Conservation (phyloP, 2,888 invertebrate species). For the Noctua janthina region DNA sequence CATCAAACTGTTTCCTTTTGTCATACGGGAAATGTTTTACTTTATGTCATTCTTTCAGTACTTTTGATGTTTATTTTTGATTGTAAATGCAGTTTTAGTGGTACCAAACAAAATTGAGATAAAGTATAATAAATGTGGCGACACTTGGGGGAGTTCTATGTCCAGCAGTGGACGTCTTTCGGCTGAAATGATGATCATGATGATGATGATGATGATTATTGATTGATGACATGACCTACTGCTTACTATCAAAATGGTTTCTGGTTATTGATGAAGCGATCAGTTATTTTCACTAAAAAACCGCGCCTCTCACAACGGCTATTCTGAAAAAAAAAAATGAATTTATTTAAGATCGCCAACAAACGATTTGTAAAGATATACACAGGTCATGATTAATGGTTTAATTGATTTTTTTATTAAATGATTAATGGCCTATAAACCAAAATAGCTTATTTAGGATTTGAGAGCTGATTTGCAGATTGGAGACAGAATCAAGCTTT, state of each 20-base stretch:
- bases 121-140: background rate
- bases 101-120: background rate
- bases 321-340: background rate
- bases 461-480: background rate
- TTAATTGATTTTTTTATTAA: background rate
- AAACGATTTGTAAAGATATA: background rate
- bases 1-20: constrained; percentile 12
- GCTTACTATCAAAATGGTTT: background rate
- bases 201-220: background rate
- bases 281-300: background rate
- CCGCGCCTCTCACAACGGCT: too few species aligned
- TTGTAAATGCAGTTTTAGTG: background rate
- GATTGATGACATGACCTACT: background rate
- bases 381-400: background rate
- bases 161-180: too few species aligned
- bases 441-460: background rate
- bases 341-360: background rate
- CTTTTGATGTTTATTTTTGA: background rate
- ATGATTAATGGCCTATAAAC: background rate
- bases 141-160: too few species aligned
- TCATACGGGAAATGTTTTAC: background rate
- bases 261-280: background rate
- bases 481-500: background rate
- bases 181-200: too few species aligned
- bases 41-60: background rate